phyloP scores from a whole-genome alignment of 2,888 invertebrate species.

The Sinopyrophorus schimmeli region DNA sequence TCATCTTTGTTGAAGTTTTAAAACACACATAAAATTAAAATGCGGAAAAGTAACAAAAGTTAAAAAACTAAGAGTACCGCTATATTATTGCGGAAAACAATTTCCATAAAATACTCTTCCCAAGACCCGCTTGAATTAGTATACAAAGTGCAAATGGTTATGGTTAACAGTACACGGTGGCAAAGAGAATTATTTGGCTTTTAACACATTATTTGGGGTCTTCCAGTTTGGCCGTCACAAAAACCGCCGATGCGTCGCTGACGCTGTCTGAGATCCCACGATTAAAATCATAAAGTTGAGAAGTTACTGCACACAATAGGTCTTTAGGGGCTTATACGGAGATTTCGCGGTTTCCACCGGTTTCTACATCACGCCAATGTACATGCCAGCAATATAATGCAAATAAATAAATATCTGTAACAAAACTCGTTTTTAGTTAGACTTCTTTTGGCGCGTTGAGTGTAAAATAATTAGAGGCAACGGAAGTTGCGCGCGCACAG shows the following conservation, averaged over 20 bases:
- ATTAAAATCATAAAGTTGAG: slow-evolving; percentile 38
- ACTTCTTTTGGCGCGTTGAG: too few relatives aligned
- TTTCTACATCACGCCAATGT: slow-evolving; percentile 19
- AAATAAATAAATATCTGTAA: too few relatives aligned
- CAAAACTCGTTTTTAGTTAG: too few relatives aligned
- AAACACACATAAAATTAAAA: too few relatives aligned
- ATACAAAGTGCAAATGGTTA: slow-evolving; percentile 14
- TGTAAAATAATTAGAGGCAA: too few relatives aligned
- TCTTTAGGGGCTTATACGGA: slow-evolving; percentile 32
- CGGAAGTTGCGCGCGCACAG: too few relatives aligned
- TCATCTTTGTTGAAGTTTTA: too few relatives aligned
- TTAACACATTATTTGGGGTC: slow-evolving; percentile 16
- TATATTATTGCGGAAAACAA: not conserved
- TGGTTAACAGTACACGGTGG: slow-evolving; percentile 2
- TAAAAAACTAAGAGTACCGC: too few relatives aligned
- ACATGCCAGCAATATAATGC: slow-evolving; percentile 9
- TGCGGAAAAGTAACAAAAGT: too few relatives aligned
- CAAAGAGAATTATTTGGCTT: slow-evolving; percentile 15
- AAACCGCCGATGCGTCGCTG: slow-evolving; percentile 26
- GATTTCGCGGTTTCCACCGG: slow-evolving; percentile 24
- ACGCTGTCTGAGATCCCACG: slow-evolving; percentile 29
- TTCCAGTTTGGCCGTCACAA: slow-evolving; percentile 22
- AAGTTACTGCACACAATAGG: slow-evolving; percentile 36
- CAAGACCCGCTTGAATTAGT: slow-evolving; percentile 7
- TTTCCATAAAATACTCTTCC: slow-evolving; percentile 7